A percentile compares a stretch with the other conserved stretches of the same genome.
Evolutionary conservation across 2,888 invertebrate genomes (phyloP).

Genomic region (Operophtera brumata): DNA sequence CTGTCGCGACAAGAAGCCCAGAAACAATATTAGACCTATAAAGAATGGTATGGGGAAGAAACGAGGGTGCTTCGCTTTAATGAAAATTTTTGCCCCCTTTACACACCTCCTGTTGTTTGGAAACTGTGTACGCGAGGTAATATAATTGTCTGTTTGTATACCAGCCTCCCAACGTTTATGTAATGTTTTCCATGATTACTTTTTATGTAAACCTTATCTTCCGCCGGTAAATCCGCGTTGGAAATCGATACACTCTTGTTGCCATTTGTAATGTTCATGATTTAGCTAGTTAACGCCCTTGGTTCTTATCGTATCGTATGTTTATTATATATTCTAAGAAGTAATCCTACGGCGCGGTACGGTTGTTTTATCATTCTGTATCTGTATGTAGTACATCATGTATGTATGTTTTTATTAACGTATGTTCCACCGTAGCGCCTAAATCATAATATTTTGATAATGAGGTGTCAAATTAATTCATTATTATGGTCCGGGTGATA

Average conservation of each 20-base stretch:
- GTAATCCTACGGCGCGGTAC: too few species aligned
- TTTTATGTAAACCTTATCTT: background rate
- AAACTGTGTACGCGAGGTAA: constrained; percentile 9
- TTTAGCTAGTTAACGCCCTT: too few species aligned
- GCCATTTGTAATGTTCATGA: too few species aligned
- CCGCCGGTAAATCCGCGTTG: background rate
- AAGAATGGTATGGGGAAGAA: constrained; percentile 52
- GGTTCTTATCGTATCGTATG: too few species aligned
- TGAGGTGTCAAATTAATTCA: too few species aligned
- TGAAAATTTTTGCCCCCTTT: constrained; percentile 60
- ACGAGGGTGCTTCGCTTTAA: constrained; percentile 55
- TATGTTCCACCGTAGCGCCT: too few species aligned
- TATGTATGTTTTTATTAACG: too few species aligned
- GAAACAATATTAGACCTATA: constrained; percentile 68
- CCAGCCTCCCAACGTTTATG: background rate
- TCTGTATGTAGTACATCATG: too few species aligned
- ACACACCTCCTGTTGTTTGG: constrained; percentile 29
- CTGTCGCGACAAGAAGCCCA: constrained; percentile 53
- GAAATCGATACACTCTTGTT: background rate
- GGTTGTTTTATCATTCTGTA: too few species aligned
- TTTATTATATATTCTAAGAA: too few species aligned
- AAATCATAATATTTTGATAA: too few species aligned
- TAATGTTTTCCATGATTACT: background rate
- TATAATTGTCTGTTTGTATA: constrained; percentile 16
- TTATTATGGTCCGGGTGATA: too few species aligned